Evolutionary conservation across 1,140 invertebrate species (phyloP), one percentile per base, ranked within the genome.

Genomic region (Chrysomallon squamiferum): DNA sequence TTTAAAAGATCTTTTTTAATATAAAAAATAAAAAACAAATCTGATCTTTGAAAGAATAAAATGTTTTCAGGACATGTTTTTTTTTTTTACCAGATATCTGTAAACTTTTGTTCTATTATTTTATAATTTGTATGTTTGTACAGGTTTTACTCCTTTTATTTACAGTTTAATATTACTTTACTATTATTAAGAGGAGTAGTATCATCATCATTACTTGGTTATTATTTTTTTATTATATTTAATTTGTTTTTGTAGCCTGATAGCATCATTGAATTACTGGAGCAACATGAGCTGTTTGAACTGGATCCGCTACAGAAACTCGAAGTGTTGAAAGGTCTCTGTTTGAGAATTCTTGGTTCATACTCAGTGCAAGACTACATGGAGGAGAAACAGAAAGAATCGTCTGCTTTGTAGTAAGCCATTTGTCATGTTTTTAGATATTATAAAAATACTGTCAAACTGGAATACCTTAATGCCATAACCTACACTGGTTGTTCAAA

Each of bases 311-410:
- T 61, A 47, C 69, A 82, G 50, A 85, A 85, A 65, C 62, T 85
- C 20, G 49, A 69, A 27, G 70, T 85, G 11, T 52, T 85, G 25
- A 75, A 73, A 20, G 82, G 79, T 3, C 69, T 85, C 47, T 83
- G 79, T 80, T 69, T 76, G 33, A 73, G 82, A 22, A 74, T 85
- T 22, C 78, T 85, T 77, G 76, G 70, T 38, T 76, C 83, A 1
- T 84, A 84, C 66, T 80, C 83, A 49, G 78, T 83, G 18, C 83
- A 85, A 70, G 81, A 85, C 66, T 83, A 81, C 64, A 83, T 85
- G 82, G 80, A 83, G 57, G 79, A 82, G 45, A 79, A 78, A 61
- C 81, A 84, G 59, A 68, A 72, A 11, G 66, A 76, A 27, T 71
- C 78, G 13, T 57, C 69, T 27, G 30, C 72, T 32, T 65, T 83